phyloP scores from a whole-genome alignment of 2,113 vertebrate species.

The Pomatostomus ruficeps region DNA sequence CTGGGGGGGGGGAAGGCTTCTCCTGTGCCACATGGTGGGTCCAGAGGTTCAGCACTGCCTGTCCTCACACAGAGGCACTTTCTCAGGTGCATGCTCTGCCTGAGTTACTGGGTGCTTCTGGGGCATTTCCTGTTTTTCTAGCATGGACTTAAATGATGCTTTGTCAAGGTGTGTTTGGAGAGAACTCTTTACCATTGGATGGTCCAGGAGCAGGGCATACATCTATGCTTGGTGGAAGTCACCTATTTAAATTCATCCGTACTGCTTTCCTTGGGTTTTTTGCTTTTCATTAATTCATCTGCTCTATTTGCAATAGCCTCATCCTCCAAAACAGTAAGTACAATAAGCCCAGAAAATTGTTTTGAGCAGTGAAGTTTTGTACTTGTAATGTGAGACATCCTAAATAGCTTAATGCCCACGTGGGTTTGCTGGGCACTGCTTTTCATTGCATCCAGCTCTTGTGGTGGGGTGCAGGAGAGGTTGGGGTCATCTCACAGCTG shows the following conservation, averaged over 20 bases:
- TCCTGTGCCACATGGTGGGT: fast-evolving
- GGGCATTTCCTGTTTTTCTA: not conserved
- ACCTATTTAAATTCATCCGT: not conserved
- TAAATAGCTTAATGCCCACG: not conserved
- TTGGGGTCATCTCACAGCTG: not conserved
- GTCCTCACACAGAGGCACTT: not conserved
- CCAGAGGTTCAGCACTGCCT: not conserved
- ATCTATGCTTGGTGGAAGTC: not conserved
- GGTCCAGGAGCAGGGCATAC: not conserved
- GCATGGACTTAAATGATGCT: not conserved
- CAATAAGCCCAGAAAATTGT: not conserved
- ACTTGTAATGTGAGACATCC: fast-evolving
- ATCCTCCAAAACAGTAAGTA: not conserved
- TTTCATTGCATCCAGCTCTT: not conserved
- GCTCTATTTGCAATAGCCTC: not conserved
- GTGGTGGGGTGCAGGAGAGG: not conserved
- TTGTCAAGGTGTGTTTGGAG: not conserved
- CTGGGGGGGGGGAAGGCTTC: not conserved
- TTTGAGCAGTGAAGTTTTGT: not conserved
- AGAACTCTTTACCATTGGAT: not conserved
- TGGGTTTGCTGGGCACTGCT: not conserved
- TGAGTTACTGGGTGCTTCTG: not conserved
- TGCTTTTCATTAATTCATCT: not conserved
- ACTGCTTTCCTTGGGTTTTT: not conserved
- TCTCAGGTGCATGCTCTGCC: fast-evolving